phyloP scores from a whole-genome alignment of 2,797 vertebrate genomes.

The Muscicapa comitata region DNA sequence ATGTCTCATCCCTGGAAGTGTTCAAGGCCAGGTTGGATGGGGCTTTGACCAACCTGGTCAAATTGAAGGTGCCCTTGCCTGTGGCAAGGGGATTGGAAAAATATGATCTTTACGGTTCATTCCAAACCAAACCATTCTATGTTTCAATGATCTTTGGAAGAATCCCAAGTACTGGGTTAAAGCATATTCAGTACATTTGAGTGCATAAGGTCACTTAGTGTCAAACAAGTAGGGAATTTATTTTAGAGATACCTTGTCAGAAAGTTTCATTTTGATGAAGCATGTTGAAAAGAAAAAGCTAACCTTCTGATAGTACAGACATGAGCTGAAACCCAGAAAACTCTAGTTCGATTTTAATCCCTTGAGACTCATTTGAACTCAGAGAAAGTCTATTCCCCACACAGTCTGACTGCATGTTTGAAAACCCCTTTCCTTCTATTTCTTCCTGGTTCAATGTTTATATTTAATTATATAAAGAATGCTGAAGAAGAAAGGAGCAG shows the following conservation, averaged over 20 bases:
- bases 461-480: not conserved
- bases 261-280: not conserved
- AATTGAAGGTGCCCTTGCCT: not conserved
- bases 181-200: not conserved
- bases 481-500: not conserved
- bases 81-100: not conserved
- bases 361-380: not conserved
- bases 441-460: not conserved
- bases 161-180: not conserved
- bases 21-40: not conserved
- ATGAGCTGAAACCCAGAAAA: not conserved
- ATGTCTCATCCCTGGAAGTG: not conserved
- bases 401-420: not conserved
- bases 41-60: not conserved
- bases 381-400: not conserved
- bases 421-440: not conserved
- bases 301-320: not conserved
- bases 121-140: not conserved
- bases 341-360: not conserved
- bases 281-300: not conserved
- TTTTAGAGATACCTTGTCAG: not conserved
- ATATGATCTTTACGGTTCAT: not conserved
- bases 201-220: not conserved
- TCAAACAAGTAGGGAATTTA: not conserved
- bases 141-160: not conserved